phyloP scores from a whole-genome alignment of 2,888 invertebrate genomes.

The Phasia obesa region DNA sequence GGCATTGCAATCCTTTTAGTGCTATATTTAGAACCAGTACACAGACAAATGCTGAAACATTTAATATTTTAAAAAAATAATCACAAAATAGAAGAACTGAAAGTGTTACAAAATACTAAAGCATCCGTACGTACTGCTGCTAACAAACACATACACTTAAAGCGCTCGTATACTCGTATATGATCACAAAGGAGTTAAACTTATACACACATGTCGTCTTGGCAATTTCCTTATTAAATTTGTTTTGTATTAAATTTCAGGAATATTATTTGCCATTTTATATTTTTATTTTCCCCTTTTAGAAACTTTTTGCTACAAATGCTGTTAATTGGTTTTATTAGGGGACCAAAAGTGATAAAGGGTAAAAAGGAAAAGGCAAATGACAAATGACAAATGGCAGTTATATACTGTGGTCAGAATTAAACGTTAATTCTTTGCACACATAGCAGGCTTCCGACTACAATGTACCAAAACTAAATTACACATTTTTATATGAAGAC shows the following conservation, averaged over 20 bases:
- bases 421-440: conserved; percentile 13
- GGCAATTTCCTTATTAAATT: neutral
- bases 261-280: neutral
- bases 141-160: neutral
- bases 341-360: neutral
- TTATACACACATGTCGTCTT: neutral
- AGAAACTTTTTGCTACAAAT: neutral
- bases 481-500: neutral
- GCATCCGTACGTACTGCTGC: too few species aligned
- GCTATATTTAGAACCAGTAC: too few species aligned
- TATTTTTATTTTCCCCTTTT: too few species aligned
- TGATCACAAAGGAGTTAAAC: neutral
- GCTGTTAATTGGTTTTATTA: neutral
- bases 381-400: neutral
- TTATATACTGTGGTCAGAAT: conserved; percentile 6
- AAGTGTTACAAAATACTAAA: neutral
- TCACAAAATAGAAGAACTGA: too few species aligned
- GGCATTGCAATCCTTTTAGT: neutral
- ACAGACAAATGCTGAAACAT: too few species aligned
- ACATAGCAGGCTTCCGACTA: too few species aligned
- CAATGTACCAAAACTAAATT: neutral
- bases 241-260: neutral
- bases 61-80: too few species aligned
- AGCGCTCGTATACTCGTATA: neutral
- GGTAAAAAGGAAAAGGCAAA: too few species aligned